Percentiles rank a stretch among this genome's conserved stretches.
Conservation (phyloP, 2,113 vertebrate genomes). For the Misgurnus mizolepis region DNA sequence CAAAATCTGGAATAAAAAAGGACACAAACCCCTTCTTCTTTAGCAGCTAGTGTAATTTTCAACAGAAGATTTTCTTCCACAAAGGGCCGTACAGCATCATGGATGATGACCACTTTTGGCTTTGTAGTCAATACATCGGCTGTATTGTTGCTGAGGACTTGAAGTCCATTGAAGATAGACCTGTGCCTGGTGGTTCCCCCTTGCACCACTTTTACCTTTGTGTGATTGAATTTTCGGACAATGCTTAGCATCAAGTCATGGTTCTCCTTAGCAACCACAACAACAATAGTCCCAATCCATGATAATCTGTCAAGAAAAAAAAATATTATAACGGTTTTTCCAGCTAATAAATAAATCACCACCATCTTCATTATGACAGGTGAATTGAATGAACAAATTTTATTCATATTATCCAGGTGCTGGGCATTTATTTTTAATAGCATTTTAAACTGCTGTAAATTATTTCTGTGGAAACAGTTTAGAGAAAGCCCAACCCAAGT, state of each 20-base stretch:
- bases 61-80: conserved; percentile 88
- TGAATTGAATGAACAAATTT: neutral
- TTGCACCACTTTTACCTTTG: conserved; percentile 76
- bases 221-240: conserved; percentile 79
- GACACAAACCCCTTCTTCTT: conserved; percentile 87
- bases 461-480: no score
- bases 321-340: neutral
- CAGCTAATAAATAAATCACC: neutral
- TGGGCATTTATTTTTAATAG: no score
- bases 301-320: conserved; percentile 73
- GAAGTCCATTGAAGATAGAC: conserved; percentile 90
- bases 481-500: no score
- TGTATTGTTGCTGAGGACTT: conserved; percentile 72
- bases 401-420: neutral
- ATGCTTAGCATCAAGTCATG: conserved; percentile 81
- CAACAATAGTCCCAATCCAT: conserved; percentile 88
- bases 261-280: conserved; percentile 86
- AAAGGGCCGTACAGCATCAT: conserved; percentile 95
- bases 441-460: no score
- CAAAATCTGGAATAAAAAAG: neutral
- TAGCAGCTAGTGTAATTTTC: conserved; percentile 84
- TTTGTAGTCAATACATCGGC: conserved; percentile 59
- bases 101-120: conserved; percentile 91
- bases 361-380: neutral
- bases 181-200: conserved; percentile 89